Conservation (phyloP, 2,113 vertebrate genomes). For the Siniperca knerii region DNA sequence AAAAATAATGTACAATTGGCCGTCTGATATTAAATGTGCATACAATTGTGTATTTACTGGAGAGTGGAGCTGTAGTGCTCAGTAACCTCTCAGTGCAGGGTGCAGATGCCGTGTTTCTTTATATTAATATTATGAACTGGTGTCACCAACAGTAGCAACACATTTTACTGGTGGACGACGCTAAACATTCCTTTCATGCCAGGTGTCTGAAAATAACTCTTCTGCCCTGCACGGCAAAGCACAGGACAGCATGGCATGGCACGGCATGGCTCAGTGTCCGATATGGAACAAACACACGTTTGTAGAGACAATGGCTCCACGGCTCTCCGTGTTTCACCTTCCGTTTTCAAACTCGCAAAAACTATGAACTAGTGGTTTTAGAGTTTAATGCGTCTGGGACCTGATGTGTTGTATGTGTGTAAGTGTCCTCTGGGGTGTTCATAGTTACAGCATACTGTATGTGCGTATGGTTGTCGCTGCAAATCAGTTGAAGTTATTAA, state of each 20-base stretch:
- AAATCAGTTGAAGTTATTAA: background rate
- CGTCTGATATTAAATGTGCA: background rate
- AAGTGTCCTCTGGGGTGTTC: background rate
- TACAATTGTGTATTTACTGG: background rate
- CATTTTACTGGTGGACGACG: background rate
- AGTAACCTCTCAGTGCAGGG: too few species aligned
- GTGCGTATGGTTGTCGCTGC: background rate
- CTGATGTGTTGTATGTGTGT: background rate
- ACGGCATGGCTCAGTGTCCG: background rate
- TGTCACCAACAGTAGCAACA: background rate
- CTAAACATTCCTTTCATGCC: conserved; percentile 65
- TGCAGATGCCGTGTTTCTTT: background rate
- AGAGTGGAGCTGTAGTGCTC: background rate
- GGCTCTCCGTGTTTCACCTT: conserved; percentile 5
- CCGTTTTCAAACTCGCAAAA: background rate
- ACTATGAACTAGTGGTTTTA: background rate
- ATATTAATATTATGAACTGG: background rate
- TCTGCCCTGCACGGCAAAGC: background rate
- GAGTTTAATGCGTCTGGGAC: background rate
- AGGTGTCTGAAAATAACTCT: conserved; percentile 71
- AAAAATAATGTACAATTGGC: background rate
- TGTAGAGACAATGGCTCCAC: conserved; percentile 6
- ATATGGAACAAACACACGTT: background rate
- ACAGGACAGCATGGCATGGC: background rate
- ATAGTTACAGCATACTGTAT: background rate